phyloP scores from a whole-genome alignment of 2,113 vertebrate species.

The Psophia crepitans region DNA sequence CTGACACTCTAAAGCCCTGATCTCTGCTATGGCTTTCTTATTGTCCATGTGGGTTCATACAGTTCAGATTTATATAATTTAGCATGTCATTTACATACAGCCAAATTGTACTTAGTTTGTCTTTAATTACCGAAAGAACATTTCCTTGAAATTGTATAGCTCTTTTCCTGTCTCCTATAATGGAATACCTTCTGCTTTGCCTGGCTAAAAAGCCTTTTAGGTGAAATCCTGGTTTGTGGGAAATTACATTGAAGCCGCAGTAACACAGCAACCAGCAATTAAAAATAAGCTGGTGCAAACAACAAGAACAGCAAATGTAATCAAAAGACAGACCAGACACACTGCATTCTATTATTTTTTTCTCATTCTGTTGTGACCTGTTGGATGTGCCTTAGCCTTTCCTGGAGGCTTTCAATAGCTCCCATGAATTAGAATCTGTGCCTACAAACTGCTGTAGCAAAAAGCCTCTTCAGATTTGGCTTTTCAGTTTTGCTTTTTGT shows the following conservation, averaged over 20 bases:
- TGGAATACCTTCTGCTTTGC: background rate
- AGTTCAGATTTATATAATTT: background rate
- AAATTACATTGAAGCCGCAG: background rate
- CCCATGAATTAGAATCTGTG: background rate
- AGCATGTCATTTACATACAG: background rate
- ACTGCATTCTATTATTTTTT: conserved; percentile 39
- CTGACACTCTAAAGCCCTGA: background rate
- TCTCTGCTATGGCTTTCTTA: background rate
- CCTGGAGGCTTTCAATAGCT: conserved; percentile 8
- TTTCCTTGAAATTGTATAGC: background rate
- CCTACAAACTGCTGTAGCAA: background rate
- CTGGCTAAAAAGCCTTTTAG: background rate
- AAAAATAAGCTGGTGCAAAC: conserved; percentile 50
- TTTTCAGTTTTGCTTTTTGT: background rate
- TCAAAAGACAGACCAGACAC: conserved; percentile 44
- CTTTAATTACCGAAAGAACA: conserved; percentile 5
- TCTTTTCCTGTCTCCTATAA: background rate
- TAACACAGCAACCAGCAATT: conserved; percentile 32
- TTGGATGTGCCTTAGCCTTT: conserved; percentile 27
- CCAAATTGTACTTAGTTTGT: conserved; percentile 18
- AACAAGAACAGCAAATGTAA: conserved; percentile 42
- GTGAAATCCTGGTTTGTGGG: conserved; percentile 48
- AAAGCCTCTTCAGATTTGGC: background rate
- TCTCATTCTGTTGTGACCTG: conserved; percentile 11
- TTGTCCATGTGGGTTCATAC: background rate